Evolutionary conservation across 2,888 invertebrate genomes (phyloP).

Genomic region (Baccha elongata): DNA sequence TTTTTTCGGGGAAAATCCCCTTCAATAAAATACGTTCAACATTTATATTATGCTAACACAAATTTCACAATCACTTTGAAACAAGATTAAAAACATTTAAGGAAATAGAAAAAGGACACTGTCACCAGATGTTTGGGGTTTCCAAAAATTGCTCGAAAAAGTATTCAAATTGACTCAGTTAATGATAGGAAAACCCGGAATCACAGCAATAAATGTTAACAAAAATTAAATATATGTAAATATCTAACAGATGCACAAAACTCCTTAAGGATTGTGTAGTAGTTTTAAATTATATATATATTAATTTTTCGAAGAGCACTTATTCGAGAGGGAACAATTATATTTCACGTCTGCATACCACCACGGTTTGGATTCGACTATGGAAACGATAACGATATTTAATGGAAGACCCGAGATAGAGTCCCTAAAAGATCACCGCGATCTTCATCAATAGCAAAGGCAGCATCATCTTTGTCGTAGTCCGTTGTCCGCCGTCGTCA

Average conservation of each 20-base stretch:
- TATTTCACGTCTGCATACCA: constrained; percentile 81
- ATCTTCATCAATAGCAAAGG: constrained; percentile 68
- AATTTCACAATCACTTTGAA: constrained; percentile 44
- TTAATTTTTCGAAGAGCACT: constrained; percentile 13
- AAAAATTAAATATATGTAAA: constrained; percentile 9
- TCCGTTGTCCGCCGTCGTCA: constrained; percentile 35
- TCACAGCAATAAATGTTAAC: neutral
- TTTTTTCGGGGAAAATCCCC: constrained; percentile 66
- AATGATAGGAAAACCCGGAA: constrained; percentile 39
- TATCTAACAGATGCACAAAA: constrained; percentile 18
- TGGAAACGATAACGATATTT: constrained; percentile 73
- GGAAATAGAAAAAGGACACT: constrained; percentile 44
- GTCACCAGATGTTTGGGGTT: constrained; percentile 73
- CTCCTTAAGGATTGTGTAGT: constrained; percentile 31
- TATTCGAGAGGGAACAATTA: constrained; percentile 62
- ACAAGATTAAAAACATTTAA: constrained; percentile 37
- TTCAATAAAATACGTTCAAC: constrained; percentile 57
- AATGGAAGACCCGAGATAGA: constrained; percentile 74
- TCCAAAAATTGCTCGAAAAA: constrained; percentile 48
- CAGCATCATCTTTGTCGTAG: constrained; percentile 60
- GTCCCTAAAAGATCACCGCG: constrained; percentile 72
- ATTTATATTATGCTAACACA: constrained; percentile 55
- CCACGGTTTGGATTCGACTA: constrained; percentile 81
- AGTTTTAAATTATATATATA: neutral
- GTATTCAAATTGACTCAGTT: constrained; percentile 23